Base-by-base conservation (phyloP, 2,888 invertebrate genomes). In the Agriopis aurantiaria region DNA sequence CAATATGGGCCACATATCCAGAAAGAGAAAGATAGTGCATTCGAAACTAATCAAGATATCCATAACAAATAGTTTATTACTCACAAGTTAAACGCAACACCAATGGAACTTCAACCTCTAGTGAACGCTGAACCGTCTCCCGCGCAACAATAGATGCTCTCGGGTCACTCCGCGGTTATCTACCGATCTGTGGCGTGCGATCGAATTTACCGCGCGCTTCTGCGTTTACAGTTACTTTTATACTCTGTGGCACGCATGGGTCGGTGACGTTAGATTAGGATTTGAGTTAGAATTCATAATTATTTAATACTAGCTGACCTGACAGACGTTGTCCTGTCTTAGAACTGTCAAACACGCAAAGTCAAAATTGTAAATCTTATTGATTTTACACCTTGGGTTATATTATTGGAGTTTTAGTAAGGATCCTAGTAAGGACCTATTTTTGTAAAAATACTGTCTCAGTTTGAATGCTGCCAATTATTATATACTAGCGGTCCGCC, bases 121-220 rank as follows among this genome's bases (percentile, higher is more conserved):
- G 71, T 75, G 82, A 82, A 79, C 80, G 80, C 84, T 82, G 82
- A 83, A 80, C 81, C 81, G 82, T 78, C 82, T 81, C 77, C 78
- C 62, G 78, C 78, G 81, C 85, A 88, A 92, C 92, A 92, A 92
- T 92, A 84, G 90, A 81, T 82, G 84, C 80, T 78, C 88, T 90
- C 90, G 83, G 92, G 92, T 92, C 91, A 90, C 80, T 87, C 83
- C 80, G 82, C 88, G 90, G 91, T 91, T 91, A 92, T 92, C 92
- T 89, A 78, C 69, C 75, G 87, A 92, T 93, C 91, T 88, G 87
- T 86, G 89, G 88, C 87, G 65, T 85, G 81, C 85, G 81, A 82
- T 87, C 86, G 87, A 88, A 92, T 91, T 92, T 92, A 92, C 80
- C 49, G 49, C 49, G 85, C 86, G 84, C 85, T 81, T 90, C 88